phyloP scores from a whole-genome alignment of 2,113 vertebrate species.

The Triplophysa dalaica region DNA sequence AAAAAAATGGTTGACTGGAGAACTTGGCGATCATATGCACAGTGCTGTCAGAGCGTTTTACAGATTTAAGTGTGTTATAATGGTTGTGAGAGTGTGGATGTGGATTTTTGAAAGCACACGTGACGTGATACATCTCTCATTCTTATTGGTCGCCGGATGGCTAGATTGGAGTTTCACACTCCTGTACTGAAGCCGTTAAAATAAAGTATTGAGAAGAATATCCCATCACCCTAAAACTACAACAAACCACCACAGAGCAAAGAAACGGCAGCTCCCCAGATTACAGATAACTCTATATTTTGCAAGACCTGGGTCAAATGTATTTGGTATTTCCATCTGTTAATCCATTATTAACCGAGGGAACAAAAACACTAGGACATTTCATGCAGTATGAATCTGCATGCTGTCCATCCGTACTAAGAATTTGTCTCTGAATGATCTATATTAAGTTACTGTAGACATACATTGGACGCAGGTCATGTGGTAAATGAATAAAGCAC shows the following conservation, averaged over 20 bases:
- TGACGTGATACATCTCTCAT: too few species aligned
- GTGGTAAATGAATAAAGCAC: neutral
- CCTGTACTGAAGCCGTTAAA: neutral
- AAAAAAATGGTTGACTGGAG: too few species aligned
- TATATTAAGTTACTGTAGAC: neutral
- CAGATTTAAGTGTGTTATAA: too few species aligned
- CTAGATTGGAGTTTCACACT: too few species aligned
- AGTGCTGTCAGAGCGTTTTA: too few species aligned
- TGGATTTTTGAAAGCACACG: too few species aligned
- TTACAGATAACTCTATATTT: neutral
- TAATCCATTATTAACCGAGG: neutral
- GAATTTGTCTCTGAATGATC: too few species aligned
- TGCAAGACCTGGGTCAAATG: conserved; percentile 14
- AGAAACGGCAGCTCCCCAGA: neutral
- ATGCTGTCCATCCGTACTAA: too few species aligned
- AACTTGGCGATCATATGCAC: too few species aligned
- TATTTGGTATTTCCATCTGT: neutral
- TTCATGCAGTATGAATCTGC: too few species aligned
- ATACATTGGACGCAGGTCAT: conserved; percentile 41
- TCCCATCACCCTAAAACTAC: neutral
- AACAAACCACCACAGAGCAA: neutral
- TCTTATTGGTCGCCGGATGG: too few species aligned
- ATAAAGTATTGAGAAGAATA: neutral
- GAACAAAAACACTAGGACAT: conserved; percentile 56
- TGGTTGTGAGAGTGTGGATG: too few species aligned